Evolutionary conservation across 2,797 vertebrate species (phyloP).

Genomic region (Triplophysa bombifrons): DNA sequence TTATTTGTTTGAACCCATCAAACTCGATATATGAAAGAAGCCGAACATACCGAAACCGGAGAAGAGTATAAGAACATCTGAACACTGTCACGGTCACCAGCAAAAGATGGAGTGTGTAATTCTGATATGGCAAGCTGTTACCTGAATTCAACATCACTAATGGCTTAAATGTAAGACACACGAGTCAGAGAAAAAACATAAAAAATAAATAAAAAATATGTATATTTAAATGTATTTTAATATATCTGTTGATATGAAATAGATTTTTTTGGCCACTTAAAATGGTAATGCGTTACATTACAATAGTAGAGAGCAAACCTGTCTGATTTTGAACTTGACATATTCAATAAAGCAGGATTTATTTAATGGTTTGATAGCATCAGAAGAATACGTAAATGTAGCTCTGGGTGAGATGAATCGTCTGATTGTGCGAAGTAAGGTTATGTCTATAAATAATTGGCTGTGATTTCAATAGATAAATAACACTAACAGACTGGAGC

Average conservation of each 20-base stretch:
- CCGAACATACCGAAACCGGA: conserved; percentile 35
- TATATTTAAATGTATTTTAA: neutral
- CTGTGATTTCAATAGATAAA: conserved; percentile 29
- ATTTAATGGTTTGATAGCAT: neutral
- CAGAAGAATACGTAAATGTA: neutral
- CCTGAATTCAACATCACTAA: neutral
- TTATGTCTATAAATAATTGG: conserved; percentile 20
- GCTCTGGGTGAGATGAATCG: neutral
- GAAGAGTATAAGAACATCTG: neutral
- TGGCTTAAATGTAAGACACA: neutral
- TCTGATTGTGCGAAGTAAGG: neutral
- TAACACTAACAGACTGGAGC: conserved; percentile 25
- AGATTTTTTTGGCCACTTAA: too few relatives aligned
- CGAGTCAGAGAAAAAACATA: neutral
- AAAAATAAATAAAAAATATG: too few relatives aligned
- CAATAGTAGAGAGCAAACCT: neutral
- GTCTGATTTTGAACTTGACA: too few relatives aligned
- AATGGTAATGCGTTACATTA: too few relatives aligned
- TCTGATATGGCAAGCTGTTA: neutral
- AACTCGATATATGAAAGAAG: conserved; percentile 23
- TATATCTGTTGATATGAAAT: neutral
- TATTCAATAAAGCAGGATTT: neutral
- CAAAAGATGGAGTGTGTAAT: neutral
- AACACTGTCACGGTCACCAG: too few relatives aligned
- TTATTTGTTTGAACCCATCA: conserved; percentile 39